Evolutionary conservation across 2,888 invertebrate genomes (phyloP).

Genomic region (Eledona agricola): DNA sequence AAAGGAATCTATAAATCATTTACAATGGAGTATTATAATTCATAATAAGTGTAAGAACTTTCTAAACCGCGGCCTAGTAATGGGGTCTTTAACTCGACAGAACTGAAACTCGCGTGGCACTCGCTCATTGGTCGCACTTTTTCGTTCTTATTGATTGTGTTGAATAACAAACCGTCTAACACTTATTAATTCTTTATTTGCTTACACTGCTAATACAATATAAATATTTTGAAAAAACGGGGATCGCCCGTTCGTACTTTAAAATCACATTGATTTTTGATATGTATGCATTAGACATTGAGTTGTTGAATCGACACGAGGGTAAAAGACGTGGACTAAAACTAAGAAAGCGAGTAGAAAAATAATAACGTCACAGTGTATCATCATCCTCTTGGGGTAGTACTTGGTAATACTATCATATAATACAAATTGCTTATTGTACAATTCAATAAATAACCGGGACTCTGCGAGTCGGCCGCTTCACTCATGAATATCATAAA

Average conservation of each 20-base stretch:
- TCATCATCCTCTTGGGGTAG: conserved; percentile 24
- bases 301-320: conserved; percentile 23
- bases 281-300: conserved; percentile 40
- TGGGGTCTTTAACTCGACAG: no score
- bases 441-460: conserved; percentile 32
- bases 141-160: no score
- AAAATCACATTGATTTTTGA: conserved; percentile 49
- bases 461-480: conserved; percentile 23
- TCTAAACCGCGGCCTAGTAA: no score
- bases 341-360: conserved; percentile 36
- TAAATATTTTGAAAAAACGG: conserved; percentile 26
- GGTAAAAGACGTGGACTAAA: conserved; percentile 23
- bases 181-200: conserved; percentile 34
- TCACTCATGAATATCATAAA: no score
- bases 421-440: conserved; percentile 22
- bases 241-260: conserved; percentile 9
- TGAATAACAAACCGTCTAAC: conserved; percentile 13
- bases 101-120: no score
- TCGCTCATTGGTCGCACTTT: no score
- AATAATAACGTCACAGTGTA: conserved; percentile 30
- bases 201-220: conserved; percentile 29
- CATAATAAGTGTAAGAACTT: no score
- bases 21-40: background rate
- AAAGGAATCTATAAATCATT: conserved; percentile 2
- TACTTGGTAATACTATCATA: conserved; percentile 22